Base-by-base conservation (phyloP, 1,140 invertebrate species). In the Drosophila rufa region DNA sequence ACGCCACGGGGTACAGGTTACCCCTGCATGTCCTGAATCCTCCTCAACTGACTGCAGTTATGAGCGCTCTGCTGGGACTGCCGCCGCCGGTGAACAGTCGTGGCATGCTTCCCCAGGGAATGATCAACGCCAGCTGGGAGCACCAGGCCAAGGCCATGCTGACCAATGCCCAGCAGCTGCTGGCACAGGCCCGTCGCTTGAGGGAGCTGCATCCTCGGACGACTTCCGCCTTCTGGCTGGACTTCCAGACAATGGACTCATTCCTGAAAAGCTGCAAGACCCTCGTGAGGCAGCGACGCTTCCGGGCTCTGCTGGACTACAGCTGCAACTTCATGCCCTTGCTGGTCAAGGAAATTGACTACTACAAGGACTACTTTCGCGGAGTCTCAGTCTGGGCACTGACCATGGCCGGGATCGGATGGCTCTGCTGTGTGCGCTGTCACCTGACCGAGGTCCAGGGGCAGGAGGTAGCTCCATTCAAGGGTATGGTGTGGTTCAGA, bases 1-100 rank as follows among this genome's bases (percentile, higher is more conserved):
- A 81, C 9, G 40, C 64, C 4, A 8, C 48, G 1, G 56, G 50
- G 0, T 27, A 43, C 4, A 68, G 51, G 5, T 14, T 80, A 67
- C 70, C 93, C 83, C 80, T 91, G 66, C 65, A 81, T 30, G 95
- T 97, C 93, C 93, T 99, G 22, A 94, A 96, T 64, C 97, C 99
- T 95, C 97, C 96, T 53, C 98, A 99, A 93, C 94, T 99, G 50
- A 95, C 98, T 40, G 96, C 98, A 1, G 82, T 99, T 1, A 97
- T 99, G 95, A 95, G 98, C 7, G 94, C 96, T 65, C 92, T 99
- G 53, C 93, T 99, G 55, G 98, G 98, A 15, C 94, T 97, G 64
- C 94, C 97, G 43, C 96, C 98, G 71, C 98, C 99, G 47, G 94
- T 97, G 4, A 98, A 99, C 96, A 92, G 95, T 98, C 92, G 98